Percentiles rank a stretch among this genome's conserved stretches.
Conservation (phyloP, 2,113 vertebrate genomes). For the Sterna hirundo region DNA sequence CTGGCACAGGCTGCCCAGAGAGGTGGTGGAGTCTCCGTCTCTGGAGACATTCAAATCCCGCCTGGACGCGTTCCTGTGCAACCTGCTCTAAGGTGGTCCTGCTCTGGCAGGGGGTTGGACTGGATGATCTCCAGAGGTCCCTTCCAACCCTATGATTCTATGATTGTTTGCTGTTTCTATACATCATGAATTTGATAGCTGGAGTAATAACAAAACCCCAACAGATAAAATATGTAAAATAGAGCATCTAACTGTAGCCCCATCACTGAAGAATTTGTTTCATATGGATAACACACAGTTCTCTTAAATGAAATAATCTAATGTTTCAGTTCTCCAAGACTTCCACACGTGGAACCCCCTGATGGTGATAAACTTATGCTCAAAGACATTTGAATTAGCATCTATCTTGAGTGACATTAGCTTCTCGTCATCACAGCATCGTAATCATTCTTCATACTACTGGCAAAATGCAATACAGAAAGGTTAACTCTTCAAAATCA, state of each 20-base stretch:
- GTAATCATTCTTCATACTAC: neutral
- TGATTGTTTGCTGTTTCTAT: neutral
- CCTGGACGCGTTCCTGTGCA: too few relatives aligned
- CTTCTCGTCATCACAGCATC: neutral
- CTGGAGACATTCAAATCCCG: too few relatives aligned
- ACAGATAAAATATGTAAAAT: neutral
- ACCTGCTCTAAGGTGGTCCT: too few relatives aligned
- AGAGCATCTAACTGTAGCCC: neutral
- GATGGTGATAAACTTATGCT: neutral
- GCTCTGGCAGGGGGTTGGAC: too few relatives aligned
- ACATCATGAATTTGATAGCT: neutral
- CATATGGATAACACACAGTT: neutral
- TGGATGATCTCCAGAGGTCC: too few relatives aligned
- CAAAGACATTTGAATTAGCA: neutral
- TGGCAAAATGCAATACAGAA: neutral
- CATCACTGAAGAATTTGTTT: neutral
- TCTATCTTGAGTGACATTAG: neutral
- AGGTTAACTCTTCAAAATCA: neutral
- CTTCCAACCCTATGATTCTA: too few relatives aligned
- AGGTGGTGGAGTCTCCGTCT: too few relatives aligned
- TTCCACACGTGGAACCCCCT: neutral
- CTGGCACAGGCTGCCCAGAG: too few relatives aligned
- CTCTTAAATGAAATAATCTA: neutral
- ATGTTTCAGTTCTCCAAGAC: neutral
- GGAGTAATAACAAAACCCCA: neutral